Conservation (phyloP, 2,888 invertebrate species). For the Apamea anceps region DNA sequence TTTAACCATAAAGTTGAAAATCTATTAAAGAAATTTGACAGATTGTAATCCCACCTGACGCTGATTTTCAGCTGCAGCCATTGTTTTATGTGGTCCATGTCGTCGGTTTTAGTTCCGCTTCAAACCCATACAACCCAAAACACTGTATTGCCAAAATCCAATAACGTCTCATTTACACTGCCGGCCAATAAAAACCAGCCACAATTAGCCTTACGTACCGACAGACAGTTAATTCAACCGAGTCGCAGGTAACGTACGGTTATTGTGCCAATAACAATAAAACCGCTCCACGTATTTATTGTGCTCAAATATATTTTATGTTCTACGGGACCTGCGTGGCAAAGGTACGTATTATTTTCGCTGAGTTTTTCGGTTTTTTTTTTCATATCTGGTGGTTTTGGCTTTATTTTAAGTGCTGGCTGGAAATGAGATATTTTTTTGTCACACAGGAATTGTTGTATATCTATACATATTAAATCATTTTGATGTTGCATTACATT, state of each 20-base stretch:
- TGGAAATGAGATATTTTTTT: conserved; percentile 8
- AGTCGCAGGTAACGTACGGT: conserved; percentile 69
- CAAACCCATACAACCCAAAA: not conserved
- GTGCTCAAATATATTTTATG: conserved; percentile 69
- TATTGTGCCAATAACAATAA: conserved; percentile 72
- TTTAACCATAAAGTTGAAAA: no score
- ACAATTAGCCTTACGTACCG: conserved; percentile 66
- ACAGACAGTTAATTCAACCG: conserved; percentile 66
- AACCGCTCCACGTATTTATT: conserved; percentile 60
- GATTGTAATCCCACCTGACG: no score
- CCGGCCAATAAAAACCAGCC: conserved; percentile 61
- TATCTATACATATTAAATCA: not conserved
- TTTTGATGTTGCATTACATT: not conserved
- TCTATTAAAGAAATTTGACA: no score
- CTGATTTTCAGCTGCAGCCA: no score
- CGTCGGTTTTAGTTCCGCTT: not conserved
- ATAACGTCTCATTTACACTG: conserved; percentile 60
- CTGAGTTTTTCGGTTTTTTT: conserved; percentile 40
- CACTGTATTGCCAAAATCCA: conserved; percentile 57
- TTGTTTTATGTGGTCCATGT: no score
- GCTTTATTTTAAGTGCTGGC: conserved; percentile 20
- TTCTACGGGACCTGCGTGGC: conserved; percentile 58
- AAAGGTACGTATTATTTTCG: conserved; percentile 42
- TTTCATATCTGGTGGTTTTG: conserved; percentile 17
- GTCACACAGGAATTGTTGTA: not conserved